Conservation (phyloP, 2,888 invertebrate genomes). For the Pristionchus japonicus region DNA sequence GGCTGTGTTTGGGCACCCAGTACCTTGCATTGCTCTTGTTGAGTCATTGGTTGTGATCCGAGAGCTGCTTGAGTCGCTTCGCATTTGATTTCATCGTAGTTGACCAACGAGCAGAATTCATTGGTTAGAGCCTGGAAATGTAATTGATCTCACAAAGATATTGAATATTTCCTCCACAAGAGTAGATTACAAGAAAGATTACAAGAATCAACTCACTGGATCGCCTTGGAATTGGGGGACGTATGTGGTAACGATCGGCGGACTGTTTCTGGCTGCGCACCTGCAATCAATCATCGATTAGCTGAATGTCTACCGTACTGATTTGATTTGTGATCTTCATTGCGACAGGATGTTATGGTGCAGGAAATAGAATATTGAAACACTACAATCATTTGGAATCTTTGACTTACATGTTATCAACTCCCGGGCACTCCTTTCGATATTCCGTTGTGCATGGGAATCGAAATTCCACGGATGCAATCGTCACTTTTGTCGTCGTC, state of each 20-base stretch:
- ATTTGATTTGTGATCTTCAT: too few relatives aligned
- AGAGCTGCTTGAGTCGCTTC: neutral
- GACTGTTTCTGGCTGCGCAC: neutral
- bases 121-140: neutral
- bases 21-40: neutral
- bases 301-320: too few relatives aligned
- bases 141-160: too few relatives aligned
- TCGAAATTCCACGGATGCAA: neutral
- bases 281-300: neutral
- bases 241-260: neutral
- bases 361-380: too few relatives aligned
- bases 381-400: too few relatives aligned
- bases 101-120: neutral
- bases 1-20: too few relatives aligned
- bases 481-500: too few relatives aligned
- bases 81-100: neutral
- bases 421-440: neutral
- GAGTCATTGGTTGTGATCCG: neutral
- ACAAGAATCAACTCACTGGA: neutral
- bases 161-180: too few relatives aligned
- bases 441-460: neutral
- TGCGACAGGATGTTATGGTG: too few relatives aligned
- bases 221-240: neutral
- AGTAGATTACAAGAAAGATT: too few relatives aligned
- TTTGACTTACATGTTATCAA: neutral